These are phyloP conservation scores for Poeciliopsis turneri DNA, from an alignment of 2,797 vertebrate species.

Conservation along the genomic window DNA sequence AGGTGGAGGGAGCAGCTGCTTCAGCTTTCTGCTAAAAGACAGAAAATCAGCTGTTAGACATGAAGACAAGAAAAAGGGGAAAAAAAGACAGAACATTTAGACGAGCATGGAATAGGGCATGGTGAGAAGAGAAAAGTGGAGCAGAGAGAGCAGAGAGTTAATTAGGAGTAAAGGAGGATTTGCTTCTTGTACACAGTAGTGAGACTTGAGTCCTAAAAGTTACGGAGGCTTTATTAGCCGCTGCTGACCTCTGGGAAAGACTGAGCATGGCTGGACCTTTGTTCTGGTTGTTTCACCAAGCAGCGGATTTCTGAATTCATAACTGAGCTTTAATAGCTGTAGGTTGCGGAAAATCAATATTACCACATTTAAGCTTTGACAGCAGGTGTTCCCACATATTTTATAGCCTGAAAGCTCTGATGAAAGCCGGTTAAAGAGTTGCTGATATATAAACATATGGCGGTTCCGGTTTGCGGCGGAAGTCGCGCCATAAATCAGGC, in stretches of 20 bases:
- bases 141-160: conserved; percentile 34
- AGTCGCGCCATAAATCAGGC: no score
- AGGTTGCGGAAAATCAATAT: no score
- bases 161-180: conserved; percentile 54
- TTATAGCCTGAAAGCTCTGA: no score
- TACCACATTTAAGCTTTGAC: no score
- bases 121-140: conserved; percentile 11
- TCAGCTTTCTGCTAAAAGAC: conserved; percentile 85
- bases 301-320: neutral
- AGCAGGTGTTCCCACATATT: no score
- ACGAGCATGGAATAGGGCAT: conserved; percentile 7
- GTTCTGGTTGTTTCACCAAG: conserved; percentile 29
- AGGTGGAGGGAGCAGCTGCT: conserved; percentile 85
- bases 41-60: conserved; percentile 13
- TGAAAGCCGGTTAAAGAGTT: no score
- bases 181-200: conserved; percentile 16
- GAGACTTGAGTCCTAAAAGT: neutral
- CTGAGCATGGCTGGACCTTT: conserved; percentile 18
- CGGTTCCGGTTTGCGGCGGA: no score
- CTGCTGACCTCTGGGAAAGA: conserved; percentile 43
- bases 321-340: neutral
- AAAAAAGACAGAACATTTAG: conserved; percentile 10
- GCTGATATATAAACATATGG: no score
- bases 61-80: conserved; percentile 19
- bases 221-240: conserved; percentile 52